Evolutionary conservation across 2,797 vertebrate species (phyloP).

Genomic region (Pseudomugil tenellus): DNA sequence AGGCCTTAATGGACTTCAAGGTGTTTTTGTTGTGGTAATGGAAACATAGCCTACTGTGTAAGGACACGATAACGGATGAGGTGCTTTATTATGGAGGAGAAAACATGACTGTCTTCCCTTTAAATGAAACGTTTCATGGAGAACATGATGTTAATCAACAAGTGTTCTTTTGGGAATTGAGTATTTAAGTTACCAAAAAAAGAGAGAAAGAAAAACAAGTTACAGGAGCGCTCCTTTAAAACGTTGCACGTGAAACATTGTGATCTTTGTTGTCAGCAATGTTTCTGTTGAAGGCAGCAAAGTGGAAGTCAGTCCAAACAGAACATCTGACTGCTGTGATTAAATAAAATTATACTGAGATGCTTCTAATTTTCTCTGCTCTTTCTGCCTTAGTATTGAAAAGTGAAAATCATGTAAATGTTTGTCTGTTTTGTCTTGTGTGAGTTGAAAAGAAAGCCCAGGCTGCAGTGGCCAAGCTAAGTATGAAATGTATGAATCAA

Average conservation of each 20-base stretch:
- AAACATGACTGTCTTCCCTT: slow-evolving; percentile 16
- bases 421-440: slow-evolving; percentile 31
- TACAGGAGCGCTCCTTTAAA: slow-evolving; percentile 12
- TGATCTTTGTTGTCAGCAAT: slow-evolving; percentile 22
- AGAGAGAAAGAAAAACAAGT: slow-evolving; percentile 9
- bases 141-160: slow-evolving; percentile 18
- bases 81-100: not conserved
- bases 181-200: slow-evolving; percentile 40
- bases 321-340: slow-evolving; percentile 27
- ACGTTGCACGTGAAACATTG: slow-evolving; percentile 21
- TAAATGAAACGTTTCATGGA: slow-evolving; percentile 23
- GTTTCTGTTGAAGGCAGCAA: slow-evolving; percentile 28
- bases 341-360: slow-evolving; percentile 16
- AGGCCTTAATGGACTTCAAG: slow-evolving; percentile 4
- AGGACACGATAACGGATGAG: slow-evolving; percentile 14
- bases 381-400: slow-evolving; percentile 27
- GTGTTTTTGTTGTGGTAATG: slow-evolving; percentile 23
- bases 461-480: not conserved
- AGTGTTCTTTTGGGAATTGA: slow-evolving; percentile 18
- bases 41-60: slow-evolving; percentile 3
- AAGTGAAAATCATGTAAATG: slow-evolving; percentile 32
- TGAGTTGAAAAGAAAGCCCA: slow-evolving; percentile 2
- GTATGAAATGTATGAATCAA: slow-evolving; percentile 15
- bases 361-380: slow-evolving; percentile 24
- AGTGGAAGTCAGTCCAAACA: slow-evolving; percentile 16